phyloP scores from a whole-genome alignment of 1,140 invertebrate species.

The Diprion similis region DNA sequence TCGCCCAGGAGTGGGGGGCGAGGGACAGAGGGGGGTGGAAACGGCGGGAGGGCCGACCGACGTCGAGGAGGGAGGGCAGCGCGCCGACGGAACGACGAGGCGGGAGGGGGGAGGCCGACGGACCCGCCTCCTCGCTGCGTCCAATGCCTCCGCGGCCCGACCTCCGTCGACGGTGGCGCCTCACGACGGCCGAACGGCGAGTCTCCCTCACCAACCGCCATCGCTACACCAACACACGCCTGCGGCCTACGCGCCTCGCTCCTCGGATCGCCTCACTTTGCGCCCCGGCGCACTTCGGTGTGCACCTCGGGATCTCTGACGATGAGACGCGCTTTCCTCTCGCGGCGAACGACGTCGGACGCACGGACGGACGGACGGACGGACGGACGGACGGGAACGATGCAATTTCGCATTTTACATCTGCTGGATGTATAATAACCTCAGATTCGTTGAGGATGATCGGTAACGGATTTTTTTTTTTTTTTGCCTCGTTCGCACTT shows the following conservation, averaged over 20 bases:
- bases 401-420: too few species aligned
- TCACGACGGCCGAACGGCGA: slow-evolving; percentile 14
- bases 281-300: neutral
- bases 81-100: neutral
- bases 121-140: slow-evolving; percentile 45
- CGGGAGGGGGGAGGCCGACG: neutral
- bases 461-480: too few species aligned
- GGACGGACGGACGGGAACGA: too few species aligned
- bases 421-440: too few species aligned
- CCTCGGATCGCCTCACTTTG: slow-evolving; percentile 12
- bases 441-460: too few species aligned
- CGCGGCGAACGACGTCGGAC: neutral
- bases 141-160: slow-evolving; percentile 47
- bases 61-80: neutral
- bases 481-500: too few species aligned
- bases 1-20: slow-evolving; percentile 61
- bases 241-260: neutral
- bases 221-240: slow-evolving; percentile 31
- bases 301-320: neutral
- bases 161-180: slow-evolving; percentile 31
- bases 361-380: slow-evolving; percentile 37
- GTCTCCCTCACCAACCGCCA: slow-evolving; percentile 30
- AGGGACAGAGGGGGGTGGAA: neutral
- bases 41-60: slow-evolving; percentile 43
- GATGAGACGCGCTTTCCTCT: slow-evolving; percentile 13